These are phyloP conservation scores for Tragulus kanchil DNA, from an alignment of 2,113 vertebrate genomes.

Conservation along the genomic window DNA sequence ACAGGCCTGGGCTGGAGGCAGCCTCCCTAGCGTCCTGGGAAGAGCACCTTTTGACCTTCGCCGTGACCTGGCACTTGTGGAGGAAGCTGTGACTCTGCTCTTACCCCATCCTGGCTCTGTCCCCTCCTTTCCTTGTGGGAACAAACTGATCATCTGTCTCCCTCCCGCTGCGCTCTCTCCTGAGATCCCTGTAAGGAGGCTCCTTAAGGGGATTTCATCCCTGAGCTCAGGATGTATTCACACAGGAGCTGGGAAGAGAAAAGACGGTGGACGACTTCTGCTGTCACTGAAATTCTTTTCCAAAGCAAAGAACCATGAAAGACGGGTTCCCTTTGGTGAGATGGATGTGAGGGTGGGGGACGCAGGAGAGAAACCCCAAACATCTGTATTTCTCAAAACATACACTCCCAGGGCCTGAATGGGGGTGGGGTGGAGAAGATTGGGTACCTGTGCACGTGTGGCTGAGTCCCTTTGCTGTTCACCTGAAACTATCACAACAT, in stretches of 20 bases:
- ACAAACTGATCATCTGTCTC: neutral
- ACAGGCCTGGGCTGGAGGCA: neutral
- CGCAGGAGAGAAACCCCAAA: neutral
- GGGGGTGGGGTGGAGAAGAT: neutral
- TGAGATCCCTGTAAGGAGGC: neutral
- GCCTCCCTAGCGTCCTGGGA: neutral
- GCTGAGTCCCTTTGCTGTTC: neutral
- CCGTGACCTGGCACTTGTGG: neutral
- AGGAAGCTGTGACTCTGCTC: neutral
- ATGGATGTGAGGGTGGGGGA: neutral
- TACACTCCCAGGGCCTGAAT: neutral
- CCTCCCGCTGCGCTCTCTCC: neutral
- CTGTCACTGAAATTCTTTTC: neutral
- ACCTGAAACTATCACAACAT: neutral
- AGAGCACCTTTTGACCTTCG: fast-evolving
- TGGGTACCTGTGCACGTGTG: neutral
- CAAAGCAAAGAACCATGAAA: constrained; percentile 7
- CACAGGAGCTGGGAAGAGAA: neutral
- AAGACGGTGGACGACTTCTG: neutral
- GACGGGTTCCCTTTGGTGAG: neutral
- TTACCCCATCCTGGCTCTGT: neutral
- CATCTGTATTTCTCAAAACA: neutral
- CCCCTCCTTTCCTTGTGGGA: neutral
- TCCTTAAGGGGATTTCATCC: neutral
- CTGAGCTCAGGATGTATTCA: neutral